A percentile compares a stretch with the other conserved stretches of the same genome.
Conservation (phyloP, 2,797 vertebrate species). For the Zonotrichia albicollis region DNA sequence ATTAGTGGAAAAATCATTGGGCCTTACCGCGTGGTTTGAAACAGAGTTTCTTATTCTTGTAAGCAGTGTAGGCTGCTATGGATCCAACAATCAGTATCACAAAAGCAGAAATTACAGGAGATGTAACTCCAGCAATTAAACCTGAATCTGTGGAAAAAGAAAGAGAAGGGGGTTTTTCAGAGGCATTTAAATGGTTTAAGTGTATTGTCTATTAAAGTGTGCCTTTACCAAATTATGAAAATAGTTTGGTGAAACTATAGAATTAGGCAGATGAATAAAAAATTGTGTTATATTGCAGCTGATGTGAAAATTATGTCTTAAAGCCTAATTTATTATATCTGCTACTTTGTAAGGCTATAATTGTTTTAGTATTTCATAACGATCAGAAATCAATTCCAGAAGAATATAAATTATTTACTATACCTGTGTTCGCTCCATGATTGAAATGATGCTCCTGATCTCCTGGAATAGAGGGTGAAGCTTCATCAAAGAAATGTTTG, state of each 20-base stretch:
- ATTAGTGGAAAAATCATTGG: neutral
- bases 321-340: neutral
- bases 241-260: neutral
- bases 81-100: slow-evolving; percentile 64
- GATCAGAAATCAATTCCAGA: neutral
- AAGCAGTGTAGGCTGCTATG: slow-evolving; percentile 29
- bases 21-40: slow-evolving; percentile 57
- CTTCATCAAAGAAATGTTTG: neutral
- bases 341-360: neutral
- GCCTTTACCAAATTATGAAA: neutral
- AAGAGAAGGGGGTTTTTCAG: neutral
- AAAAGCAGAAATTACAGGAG: slow-evolving; percentile 67
- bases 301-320: neutral
- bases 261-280: neutral
- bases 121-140: slow-evolving; percentile 69
- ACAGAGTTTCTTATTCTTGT: slow-evolving; percentile 57
- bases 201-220: neutral
- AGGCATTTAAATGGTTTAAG: neutral
- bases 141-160: slow-evolving; percentile 39
- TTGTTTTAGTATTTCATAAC: neutral
- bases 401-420: neutral
- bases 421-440: slow-evolving; percentile 33
- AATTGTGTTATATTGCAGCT: neutral
- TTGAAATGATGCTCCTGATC: neutral
- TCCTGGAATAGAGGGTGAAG: slow-evolving; percentile 30